Evolutionary conservation across 2,113 vertebrate species (phyloP).

Genomic region (Alectura lathami): DNA sequence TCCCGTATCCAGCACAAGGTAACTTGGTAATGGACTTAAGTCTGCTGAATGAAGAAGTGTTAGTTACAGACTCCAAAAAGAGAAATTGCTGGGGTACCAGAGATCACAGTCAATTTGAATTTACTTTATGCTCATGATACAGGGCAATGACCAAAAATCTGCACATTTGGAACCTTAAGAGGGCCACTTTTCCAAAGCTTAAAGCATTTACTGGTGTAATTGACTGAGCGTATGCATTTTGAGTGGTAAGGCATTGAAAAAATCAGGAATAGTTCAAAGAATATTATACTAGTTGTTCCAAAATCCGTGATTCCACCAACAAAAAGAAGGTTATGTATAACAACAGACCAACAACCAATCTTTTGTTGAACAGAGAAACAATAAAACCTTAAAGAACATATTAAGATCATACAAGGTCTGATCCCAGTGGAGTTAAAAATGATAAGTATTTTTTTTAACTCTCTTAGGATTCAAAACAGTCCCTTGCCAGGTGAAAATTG

Average conservation of each 20-base stretch:
- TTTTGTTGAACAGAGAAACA: neutral
- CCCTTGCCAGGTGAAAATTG: neutral
- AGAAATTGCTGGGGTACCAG: neutral
- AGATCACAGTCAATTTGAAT: neutral
- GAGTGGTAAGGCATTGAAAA: neutral
- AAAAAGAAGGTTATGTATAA: neutral
- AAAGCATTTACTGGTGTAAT: neutral
- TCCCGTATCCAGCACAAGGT: neutral
- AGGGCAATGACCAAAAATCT: neutral
- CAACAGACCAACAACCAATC: neutral
- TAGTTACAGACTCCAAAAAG: neutral
- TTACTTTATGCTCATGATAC: neutral
- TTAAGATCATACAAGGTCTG: neutral
- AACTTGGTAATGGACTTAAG: neutral
- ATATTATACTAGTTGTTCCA: neutral
- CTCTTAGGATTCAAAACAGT: neutral
- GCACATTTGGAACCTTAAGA: neutral
- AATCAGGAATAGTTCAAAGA: slow-evolving; percentile 17
- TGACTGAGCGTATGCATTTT: neutral
- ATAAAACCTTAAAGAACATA: neutral
- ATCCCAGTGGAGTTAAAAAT: neutral
- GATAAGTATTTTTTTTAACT: neutral
- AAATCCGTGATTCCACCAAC: neutral
- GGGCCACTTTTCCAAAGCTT: neutral
- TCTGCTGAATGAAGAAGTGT: neutral